Evolutionary conservation across 2,888 invertebrate species (phyloP).

Genomic region (Phaedon cochleariae): DNA sequence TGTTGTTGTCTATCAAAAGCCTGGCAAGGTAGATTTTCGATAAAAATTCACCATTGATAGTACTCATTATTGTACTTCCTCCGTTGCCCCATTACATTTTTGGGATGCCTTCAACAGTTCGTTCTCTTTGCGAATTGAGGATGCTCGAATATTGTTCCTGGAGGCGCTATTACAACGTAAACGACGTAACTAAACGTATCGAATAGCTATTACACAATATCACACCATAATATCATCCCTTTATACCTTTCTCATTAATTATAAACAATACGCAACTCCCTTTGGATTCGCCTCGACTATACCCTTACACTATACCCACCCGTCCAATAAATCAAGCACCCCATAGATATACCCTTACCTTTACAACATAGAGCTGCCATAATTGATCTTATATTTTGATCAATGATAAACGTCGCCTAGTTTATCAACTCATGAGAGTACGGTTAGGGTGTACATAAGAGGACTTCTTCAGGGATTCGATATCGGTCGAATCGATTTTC

Average conservation of each 20-base stretch:
- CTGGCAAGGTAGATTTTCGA: too few species aligned
- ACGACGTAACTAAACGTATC: neutral
- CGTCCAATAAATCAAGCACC: slow-evolving; percentile 10
- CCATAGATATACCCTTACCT: slow-evolving; percentile 4
- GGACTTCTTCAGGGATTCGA: slow-evolving; percentile 8
- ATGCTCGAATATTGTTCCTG: neutral
- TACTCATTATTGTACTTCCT: too few species aligned
- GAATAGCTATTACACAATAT: neutral
- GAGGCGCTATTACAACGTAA: neutral
- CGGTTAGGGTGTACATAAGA: neutral
- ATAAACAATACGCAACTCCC: slow-evolving; percentile 2
- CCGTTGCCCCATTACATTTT: too few species aligned
- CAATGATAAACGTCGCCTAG: slow-evolving; percentile 24
- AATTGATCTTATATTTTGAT: slow-evolving; percentile 21
- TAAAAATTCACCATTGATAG: too few species aligned
- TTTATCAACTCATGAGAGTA: slow-evolving; percentile 23
- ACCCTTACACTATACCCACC: slow-evolving; percentile 5
- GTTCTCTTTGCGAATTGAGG: neutral
- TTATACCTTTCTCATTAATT: neutral
- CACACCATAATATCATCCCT: slow-evolving; percentile 2
- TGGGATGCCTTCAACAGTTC: too few species aligned
- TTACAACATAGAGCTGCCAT: slow-evolving; percentile 11
- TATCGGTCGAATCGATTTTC: neutral
- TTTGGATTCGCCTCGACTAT: neutral
- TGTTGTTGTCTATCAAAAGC: too few species aligned